Base-by-base conservation (phyloP, 2,888 invertebrate species). In the Ptilodon capucinus region DNA sequence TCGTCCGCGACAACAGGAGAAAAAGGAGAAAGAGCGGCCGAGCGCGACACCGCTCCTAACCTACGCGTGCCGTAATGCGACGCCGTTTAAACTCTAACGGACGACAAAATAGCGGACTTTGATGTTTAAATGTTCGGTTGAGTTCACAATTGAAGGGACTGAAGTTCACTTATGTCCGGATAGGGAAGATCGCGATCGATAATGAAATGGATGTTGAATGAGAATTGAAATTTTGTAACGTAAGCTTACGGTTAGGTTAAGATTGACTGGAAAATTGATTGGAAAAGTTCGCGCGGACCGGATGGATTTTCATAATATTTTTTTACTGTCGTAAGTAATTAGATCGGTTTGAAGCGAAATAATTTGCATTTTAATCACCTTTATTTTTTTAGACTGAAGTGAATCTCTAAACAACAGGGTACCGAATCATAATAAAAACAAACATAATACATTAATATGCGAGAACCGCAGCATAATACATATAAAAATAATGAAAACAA, bases 1-100 rank as follows among this genome's bases (percentile, higher is more conserved):
- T 97, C 84, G 96, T 96, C 44, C 92, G 96, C 51, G 97, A 97
- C 85, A 94, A 95, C 14, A 94, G 96, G 54, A 91, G 97, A 51
- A 96, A 97, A 82, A 92, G 97, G 49, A 92, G 97, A 81, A 95
- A 95, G 93, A 95, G 95, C 78, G 94, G 94, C 55, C 84, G 88
- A 68, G 82, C 87, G 19, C 79, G 91, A 0, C 90, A 88, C 64
- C 91, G 91, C 76, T 80, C 84, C 75, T 91, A 85, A 88, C 28
- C 28, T 63, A 53, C 56, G 65, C 69, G 77, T 76, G 79, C 78
- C 79, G 72, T 74, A 51, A 63, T 49, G 61, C 57, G 51, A 63
- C 70, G 68, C 74, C 68, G 70, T 71, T 57, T 63, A 64, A 63
- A 48, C 51, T 62, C 59, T 53, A 42, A 50, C 13, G 54, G 55